Percentiles rank a stretch among this genome's conserved stretches.
phyloP scores from a whole-genome alignment of 53 echinoderm and acorn worm species.

The Apostichopus leukothele region DNA sequence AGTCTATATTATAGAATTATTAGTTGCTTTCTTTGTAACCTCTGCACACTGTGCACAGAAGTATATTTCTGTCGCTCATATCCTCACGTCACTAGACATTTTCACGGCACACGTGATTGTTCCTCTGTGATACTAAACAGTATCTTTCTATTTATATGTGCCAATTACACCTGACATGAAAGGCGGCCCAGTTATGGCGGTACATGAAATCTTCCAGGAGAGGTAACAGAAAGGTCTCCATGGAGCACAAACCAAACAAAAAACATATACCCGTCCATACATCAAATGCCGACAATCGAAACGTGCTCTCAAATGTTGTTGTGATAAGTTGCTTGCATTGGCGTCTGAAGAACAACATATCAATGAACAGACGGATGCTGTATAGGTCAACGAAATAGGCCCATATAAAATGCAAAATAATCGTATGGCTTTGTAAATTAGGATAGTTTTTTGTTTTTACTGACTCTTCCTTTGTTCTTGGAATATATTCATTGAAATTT shows the following conservation, averaged over 20 bases:
- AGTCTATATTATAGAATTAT: no score
- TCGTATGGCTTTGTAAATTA: no score
- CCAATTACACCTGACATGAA: neutral
- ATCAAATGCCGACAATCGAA: neutral
- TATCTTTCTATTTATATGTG: neutral
- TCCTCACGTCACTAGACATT: neutral
- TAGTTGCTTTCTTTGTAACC: no score
- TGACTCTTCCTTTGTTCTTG: no score
- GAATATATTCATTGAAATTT: no score
- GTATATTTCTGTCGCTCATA: no score
- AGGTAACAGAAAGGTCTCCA: neutral
- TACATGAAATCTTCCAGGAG: neutral
- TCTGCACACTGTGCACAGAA: no score
- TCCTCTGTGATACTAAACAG: neutral
- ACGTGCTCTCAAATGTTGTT: neutral
- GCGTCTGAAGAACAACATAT: neutral
- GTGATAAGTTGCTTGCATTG: neutral
- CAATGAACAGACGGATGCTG: neutral
- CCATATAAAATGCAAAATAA: no score
- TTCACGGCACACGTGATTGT: neutral
- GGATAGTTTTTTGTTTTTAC: no score
- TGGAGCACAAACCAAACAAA: neutral
- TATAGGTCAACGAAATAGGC: no score
- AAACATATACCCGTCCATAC: neutral
- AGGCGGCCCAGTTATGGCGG: neutral